A percentile compares a stretch with the other conserved stretches of the same genome.
Conservation (phyloP, 2,797 vertebrate species). For the Sebastes variabilis region DNA sequence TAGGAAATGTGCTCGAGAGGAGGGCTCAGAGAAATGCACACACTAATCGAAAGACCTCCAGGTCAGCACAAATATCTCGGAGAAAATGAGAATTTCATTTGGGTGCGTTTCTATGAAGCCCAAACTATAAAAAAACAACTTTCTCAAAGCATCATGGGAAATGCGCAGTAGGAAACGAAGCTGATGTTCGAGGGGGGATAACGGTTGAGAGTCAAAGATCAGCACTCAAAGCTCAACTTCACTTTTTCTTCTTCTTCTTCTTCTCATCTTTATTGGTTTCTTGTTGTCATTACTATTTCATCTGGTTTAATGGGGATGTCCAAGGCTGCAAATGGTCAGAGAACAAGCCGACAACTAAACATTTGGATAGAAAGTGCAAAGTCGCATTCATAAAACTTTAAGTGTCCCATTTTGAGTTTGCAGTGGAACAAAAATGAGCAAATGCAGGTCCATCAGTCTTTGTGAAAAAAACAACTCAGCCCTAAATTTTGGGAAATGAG, state of each 20-base stretch:
- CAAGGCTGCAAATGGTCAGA: constrained; percentile 8
- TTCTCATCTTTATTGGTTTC: constrained; percentile 53
- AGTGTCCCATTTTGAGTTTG: constrained; percentile 30
- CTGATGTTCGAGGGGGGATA: background rate
- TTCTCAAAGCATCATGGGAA: constrained; percentile 57
- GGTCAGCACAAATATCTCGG: constrained; percentile 76
- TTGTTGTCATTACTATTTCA: constrained; percentile 63
- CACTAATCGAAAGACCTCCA: constrained; percentile 74
- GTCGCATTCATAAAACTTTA: constrained; percentile 45
- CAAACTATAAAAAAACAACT: constrained; percentile 41
- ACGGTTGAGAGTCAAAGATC: constrained; percentile 4
- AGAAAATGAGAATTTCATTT: constrained; percentile 75
- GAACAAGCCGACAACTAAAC: constrained; percentile 4
- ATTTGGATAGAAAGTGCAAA: constrained; percentile 21
- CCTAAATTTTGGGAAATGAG: constrained; percentile 15
- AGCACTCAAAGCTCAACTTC: constrained; percentile 31
- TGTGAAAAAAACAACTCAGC: background rate
- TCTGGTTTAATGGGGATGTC: constrained; percentile 43
- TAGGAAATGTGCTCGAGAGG: constrained; percentile 45
- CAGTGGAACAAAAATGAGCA: background rate
- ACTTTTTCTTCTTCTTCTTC: background rate
- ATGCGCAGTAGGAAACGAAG: constrained; percentile 28
- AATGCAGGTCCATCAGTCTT: constrained; percentile 12
- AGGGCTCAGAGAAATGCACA: constrained; percentile 55
- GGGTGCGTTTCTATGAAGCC: constrained; percentile 53